phyloP scores from a whole-genome alignment of 2,888 invertebrate genomes.

The Dromius quadrimaculatus region DNA sequence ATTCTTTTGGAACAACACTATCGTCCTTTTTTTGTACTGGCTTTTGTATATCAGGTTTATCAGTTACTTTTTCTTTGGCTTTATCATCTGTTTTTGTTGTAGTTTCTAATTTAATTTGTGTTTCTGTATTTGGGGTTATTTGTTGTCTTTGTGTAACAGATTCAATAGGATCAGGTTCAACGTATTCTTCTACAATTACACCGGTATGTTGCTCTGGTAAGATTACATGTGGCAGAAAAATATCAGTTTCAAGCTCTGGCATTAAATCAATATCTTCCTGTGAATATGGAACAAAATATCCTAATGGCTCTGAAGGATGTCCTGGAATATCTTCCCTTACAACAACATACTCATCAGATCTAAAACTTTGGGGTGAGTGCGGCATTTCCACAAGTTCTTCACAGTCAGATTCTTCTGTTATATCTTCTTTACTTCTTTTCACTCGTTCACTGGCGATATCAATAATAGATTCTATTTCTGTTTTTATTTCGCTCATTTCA shows the following conservation, averaged over 20 bases:
- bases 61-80: not conserved
- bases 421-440: conserved; percentile 6
- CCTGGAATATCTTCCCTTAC: not conserved
- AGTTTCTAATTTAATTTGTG: not conserved
- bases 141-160: conserved; percentile 2
- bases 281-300: conserved; percentile 1
- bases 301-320: conserved; percentile 1
- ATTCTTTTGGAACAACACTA: conserved; percentile 44
- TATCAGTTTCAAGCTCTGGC: not conserved
- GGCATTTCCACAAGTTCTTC: not conserved
- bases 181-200: conserved; percentile 2
- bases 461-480: conserved; percentile 39
- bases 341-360: not conserved
- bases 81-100: not conserved
- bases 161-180: not conserved
- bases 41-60: not conserved
- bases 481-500: conserved; percentile 25
- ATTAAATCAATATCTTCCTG: conserved; percentile 8
- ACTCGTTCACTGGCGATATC: conserved; percentile 41
- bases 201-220: not conserved
- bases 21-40: not conserved
- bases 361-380: not conserved
- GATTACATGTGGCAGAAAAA: not conserved
- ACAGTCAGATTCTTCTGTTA: conserved; percentile 1
- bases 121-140: conserved; percentile 4